Percentiles rank a stretch among this genome's conserved stretches.
Conservation (phyloP, 2,113 vertebrate genomes). For the Microtus pennsylvanicus region DNA sequence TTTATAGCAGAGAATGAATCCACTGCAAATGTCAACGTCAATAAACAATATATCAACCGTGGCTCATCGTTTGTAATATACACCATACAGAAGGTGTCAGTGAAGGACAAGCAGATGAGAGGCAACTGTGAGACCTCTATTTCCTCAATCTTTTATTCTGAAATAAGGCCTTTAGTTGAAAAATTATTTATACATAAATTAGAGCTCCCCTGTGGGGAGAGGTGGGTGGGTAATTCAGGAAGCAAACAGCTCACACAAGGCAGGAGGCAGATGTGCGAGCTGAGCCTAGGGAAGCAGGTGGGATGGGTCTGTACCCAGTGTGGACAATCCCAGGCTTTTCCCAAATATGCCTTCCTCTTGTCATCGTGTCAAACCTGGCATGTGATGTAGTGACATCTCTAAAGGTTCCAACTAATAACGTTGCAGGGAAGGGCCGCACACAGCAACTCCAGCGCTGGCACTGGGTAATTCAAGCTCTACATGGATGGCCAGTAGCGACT, state of each 20-base stretch:
- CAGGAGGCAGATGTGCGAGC: neutral
- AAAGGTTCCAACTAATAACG: neutral
- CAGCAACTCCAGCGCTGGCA: neutral
- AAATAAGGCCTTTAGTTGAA: neutral
- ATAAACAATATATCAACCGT: neutral
- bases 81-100: neutral
- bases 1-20: neutral
- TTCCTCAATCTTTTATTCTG: neutral
- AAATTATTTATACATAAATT: too few relatives aligned
- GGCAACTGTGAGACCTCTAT: neutral
- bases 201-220: neutral
- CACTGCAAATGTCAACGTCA: conserved; percentile 1
- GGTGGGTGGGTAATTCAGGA: neutral
- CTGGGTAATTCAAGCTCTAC: neutral
- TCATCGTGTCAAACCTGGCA: neutral
- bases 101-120: neutral
- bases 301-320: neutral
- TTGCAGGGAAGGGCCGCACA: neutral
- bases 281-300: neutral
- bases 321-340: conserved; percentile 10
- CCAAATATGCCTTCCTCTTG: neutral
- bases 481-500: neutral
- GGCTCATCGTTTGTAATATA: neutral
- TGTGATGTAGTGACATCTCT: neutral
- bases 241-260: neutral